Conservation (phyloP, 1,140 invertebrate genomes). For the Lepidostoma basale region DNA sequence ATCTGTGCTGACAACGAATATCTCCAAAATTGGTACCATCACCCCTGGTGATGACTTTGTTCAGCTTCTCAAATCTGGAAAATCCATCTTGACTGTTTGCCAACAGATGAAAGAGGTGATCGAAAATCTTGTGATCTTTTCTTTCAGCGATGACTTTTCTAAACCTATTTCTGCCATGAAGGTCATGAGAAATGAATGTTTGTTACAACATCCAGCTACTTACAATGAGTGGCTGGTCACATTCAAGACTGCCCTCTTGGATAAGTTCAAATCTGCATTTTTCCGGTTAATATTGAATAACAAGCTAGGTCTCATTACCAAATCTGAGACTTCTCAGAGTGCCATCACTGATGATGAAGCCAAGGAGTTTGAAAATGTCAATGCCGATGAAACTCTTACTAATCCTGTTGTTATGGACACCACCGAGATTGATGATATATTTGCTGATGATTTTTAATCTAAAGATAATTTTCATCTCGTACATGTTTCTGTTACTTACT, state of each 20-base stretch:
- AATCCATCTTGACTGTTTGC: constrained; percentile 48
- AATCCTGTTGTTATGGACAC: constrained; percentile 50
- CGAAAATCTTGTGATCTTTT: constrained; percentile 52
- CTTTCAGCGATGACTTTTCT: constrained; percentile 51
- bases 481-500: no score
- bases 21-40: constrained; percentile 52
- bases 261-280: constrained; percentile 49
- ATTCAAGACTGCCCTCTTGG: constrained; percentile 50
- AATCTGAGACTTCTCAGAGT: constrained; percentile 53
- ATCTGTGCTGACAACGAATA: constrained; percentile 32
- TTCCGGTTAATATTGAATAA: constrained; percentile 50
- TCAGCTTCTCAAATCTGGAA: constrained; percentile 48
- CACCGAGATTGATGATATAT: constrained; percentile 54
- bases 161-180: constrained; percentile 52
- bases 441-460: constrained; percentile 50
- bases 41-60: constrained; percentile 54
- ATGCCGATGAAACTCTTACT: constrained; percentile 53
- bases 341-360: constrained; percentile 46
- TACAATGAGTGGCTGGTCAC: constrained; percentile 57
- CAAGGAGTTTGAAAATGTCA: constrained; percentile 47
- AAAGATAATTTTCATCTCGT: no score
- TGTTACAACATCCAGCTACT: constrained; percentile 48
- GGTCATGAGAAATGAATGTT: constrained; percentile 52
- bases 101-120: constrained; percentile 52
- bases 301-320: constrained; percentile 52